A percentile compares a stretch with the other conserved stretches of the same genome.
These are phyloP conservation scores for Pelagia noctiluca DNA, from an alignment of 30 jellyfish, hydroid and myxozoan species.

Conservation along the genomic window DNA sequence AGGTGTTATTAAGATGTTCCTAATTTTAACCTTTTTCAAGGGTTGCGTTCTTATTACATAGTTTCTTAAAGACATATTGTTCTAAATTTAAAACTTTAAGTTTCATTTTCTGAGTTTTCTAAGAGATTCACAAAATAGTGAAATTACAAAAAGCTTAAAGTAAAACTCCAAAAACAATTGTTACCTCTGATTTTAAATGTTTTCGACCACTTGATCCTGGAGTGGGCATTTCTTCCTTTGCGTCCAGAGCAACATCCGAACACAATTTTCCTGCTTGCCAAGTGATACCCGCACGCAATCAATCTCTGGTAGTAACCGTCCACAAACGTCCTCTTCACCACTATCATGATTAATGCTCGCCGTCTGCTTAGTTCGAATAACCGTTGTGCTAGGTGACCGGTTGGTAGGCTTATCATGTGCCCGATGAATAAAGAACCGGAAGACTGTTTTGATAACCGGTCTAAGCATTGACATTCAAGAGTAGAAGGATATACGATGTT, in stretches of 20 bases:
- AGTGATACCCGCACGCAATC: conserved; percentile 72
- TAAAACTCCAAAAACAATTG: neutral
- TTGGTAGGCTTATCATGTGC: conserved; percentile 38
- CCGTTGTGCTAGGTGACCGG: conserved; percentile 47
- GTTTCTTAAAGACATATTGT: too few relatives aligned
- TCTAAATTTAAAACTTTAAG: too few relatives aligned
- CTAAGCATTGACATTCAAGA: conserved; percentile 29
- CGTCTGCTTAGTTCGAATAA: conserved; percentile 25
- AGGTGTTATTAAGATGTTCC: too few relatives aligned
- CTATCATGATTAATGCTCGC: conserved; percentile 32
- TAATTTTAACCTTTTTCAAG: too few relatives aligned
- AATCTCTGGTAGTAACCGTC: conserved; percentile 56
- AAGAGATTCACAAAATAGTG: too few relatives aligned
- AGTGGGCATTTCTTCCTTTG: neutral
- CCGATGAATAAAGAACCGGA: neutral
- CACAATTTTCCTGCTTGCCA: conserved; percentile 41
- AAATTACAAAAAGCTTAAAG: too few relatives aligned
- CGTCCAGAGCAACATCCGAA: conserved; percentile 63
- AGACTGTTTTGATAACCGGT: neutral
- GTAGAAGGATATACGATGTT: neutral
- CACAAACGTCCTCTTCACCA: conserved; percentile 47
- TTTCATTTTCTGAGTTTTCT: too few relatives aligned
- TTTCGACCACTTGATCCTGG: conserved; percentile 48
- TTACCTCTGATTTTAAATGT: conserved; percentile 53
- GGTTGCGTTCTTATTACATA: too few relatives aligned